Conservation (phyloP, 2,113 vertebrate species). For the Callopanchax toddi region DNA sequence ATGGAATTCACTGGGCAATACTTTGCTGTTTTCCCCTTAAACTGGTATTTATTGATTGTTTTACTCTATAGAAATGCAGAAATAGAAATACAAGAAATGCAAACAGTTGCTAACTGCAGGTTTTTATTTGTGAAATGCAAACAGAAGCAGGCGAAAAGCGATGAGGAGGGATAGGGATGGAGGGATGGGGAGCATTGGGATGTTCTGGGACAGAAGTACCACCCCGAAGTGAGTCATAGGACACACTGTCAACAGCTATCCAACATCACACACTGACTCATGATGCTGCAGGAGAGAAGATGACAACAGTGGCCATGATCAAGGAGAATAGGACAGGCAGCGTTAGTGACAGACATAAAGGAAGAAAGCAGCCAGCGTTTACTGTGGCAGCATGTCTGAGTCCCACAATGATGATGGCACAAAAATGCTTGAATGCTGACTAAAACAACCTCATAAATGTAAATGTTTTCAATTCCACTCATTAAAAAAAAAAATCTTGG, state of each 20-base stretch:
- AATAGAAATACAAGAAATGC: slow-evolving; percentile 16
- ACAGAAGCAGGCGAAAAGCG: slow-evolving; percentile 11
- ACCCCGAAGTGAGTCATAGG: slow-evolving; percentile 63
- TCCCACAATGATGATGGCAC: neutral
- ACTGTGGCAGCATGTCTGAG: slow-evolving; percentile 15
- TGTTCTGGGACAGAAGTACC: slow-evolving; percentile 67
- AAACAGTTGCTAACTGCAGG: neutral
- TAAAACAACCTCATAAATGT: neutral
- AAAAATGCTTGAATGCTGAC: slow-evolving; percentile 11
- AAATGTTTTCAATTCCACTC: neutral
- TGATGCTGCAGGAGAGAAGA: slow-evolving; percentile 63
- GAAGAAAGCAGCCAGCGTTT: slow-evolving; percentile 45
- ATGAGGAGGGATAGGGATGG: slow-evolving; percentile 4
- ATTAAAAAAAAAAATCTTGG: neutral
- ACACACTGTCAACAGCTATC: slow-evolving; percentile 69
- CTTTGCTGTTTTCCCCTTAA: too few relatives aligned
- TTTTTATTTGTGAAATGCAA: slow-evolving; percentile 15
- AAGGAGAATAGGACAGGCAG: slow-evolving; percentile 51
- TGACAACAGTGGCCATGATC: slow-evolving; percentile 63
- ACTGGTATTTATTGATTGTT: too few relatives aligned
- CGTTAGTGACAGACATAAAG: slow-evolving; percentile 35
- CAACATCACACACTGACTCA: slow-evolving; percentile 70
- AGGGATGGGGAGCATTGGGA: slow-evolving; percentile 25
- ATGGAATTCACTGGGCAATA: too few relatives aligned
- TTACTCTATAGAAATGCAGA: too few relatives aligned